phyloP scores from a whole-genome alignment of 2,888 invertebrate species.

The Chirona hameri region DNA sequence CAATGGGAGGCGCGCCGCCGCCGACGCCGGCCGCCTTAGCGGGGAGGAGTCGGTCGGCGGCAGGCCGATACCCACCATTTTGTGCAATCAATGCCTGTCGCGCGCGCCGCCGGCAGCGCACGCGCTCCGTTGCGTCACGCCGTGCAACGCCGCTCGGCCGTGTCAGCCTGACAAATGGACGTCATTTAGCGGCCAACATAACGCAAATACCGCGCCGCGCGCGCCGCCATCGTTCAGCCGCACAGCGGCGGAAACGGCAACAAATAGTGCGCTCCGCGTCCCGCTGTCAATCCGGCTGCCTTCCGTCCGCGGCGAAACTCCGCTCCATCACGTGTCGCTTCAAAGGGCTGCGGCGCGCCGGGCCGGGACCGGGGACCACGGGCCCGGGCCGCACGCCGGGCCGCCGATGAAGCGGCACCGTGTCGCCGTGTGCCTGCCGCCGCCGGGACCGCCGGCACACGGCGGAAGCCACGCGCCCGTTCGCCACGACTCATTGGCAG shows the following conservation, averaged over 20 bases:
- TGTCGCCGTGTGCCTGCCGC: neutral
- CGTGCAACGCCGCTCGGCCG: neutral
- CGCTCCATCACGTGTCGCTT: neutral
- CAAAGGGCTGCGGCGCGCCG: neutral
- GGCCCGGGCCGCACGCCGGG: neutral
- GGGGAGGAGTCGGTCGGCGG: neutral
- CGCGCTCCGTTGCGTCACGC: neutral
- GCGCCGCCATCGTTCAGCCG: neutral
- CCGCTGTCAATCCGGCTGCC: neutral
- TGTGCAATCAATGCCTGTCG: constrained; percentile 27
- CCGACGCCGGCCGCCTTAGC: no score
- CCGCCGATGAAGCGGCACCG: neutral
- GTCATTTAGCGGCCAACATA: neutral
- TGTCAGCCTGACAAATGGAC: constrained; percentile 9
- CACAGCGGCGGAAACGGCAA: neutral
- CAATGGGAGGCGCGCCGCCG: neutral
- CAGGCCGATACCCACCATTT: constrained; percentile 2
- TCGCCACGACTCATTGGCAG: neutral
- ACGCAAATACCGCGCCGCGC: neutral
- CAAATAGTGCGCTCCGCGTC: neutral
- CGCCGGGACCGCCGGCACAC: neutral
- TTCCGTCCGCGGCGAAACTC: neutral
- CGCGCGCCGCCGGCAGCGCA: neutral
- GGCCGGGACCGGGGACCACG: no score
- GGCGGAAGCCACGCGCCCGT: neutral